Evolutionary conservation across 2,888 invertebrate genomes (phyloP).

Genomic region (Rotaria sp.): DNA sequence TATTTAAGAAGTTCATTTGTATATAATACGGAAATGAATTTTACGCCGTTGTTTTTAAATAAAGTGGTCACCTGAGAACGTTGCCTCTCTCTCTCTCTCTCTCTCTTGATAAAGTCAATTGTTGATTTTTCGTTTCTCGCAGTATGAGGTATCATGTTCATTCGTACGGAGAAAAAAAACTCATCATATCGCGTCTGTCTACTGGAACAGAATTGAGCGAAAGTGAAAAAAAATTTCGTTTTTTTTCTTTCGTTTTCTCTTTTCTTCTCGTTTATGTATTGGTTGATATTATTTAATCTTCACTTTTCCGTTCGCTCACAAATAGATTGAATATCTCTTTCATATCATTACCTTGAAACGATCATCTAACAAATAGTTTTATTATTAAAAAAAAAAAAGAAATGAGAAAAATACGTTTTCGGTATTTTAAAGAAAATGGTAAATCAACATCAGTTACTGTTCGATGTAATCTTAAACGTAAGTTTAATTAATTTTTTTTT

Average conservation of each 20-base stretch:
- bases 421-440: constrained; percentile 20
- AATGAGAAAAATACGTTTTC: constrained; percentile 19
- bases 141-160: neutral
- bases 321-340: neutral
- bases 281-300: neutral
- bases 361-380: neutral
- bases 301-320: neutral
- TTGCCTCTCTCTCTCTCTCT: neutral
- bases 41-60: neutral
- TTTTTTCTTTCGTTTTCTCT: neutral
- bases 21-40: neutral
- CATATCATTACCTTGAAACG: neutral
- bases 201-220: neutral
- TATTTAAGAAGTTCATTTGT: neutral
- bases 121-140: neutral
- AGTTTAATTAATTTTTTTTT: neutral
- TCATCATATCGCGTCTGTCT: neutral
- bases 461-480: constrained; percentile 21
- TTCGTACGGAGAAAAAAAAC: neutral
- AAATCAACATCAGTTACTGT: constrained; percentile 20
- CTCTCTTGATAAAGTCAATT: neutral
- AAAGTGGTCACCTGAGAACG: neutral
- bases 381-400: neutral
- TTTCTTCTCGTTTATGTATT: neutral
- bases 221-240: neutral